Percentiles rank a stretch among this genome's conserved stretches.
Evolutionary conservation across 2,113 vertebrate genomes (phyloP).

Genomic region (Myotis lucifugus): DNA sequence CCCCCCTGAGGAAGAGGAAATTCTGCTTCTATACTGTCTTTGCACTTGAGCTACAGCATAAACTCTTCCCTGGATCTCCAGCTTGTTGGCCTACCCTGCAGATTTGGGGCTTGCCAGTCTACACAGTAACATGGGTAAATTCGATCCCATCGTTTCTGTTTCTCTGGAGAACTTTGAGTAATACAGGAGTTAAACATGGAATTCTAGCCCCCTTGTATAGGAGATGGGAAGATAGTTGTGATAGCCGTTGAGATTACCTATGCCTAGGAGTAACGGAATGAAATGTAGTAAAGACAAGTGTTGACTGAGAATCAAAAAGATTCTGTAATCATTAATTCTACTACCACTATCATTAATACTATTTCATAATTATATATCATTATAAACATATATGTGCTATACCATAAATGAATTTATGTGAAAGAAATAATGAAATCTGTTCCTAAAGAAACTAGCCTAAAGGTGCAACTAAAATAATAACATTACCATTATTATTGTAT

Average conservation of each 20-base stretch:
- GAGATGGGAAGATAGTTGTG: not conserved
- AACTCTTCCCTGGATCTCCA: not conserved
- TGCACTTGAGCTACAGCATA: not conserved
- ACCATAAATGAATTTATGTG: not conserved
- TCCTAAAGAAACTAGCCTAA: not conserved
- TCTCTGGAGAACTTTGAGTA: not conserved
- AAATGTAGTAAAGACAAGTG: not conserved
- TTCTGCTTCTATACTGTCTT: not conserved
- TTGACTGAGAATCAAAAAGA: conserved; percentile 1
- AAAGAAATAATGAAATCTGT: not conserved
- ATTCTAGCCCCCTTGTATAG: not conserved
- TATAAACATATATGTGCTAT: not conserved
- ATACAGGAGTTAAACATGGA: not conserved
- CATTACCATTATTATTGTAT: not conserved
- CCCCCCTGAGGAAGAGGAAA: not conserved
- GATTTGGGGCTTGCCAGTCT: not conserved
- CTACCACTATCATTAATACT: not conserved
- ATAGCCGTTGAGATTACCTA: not conserved
- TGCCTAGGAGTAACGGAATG: not conserved
- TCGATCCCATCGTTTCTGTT: not conserved
- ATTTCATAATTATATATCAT: not conserved
- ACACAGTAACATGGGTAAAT: not conserved
- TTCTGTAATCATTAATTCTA: not conserved
- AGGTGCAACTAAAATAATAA: not conserved
- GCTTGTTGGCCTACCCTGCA: not conserved